A percentile compares a stretch with the other conserved stretches of the same genome.
These are phyloP conservation scores for Ictalurus punctatus DNA, from an alignment of 2,113 vertebrate species.

Conservation along the genomic window DNA sequence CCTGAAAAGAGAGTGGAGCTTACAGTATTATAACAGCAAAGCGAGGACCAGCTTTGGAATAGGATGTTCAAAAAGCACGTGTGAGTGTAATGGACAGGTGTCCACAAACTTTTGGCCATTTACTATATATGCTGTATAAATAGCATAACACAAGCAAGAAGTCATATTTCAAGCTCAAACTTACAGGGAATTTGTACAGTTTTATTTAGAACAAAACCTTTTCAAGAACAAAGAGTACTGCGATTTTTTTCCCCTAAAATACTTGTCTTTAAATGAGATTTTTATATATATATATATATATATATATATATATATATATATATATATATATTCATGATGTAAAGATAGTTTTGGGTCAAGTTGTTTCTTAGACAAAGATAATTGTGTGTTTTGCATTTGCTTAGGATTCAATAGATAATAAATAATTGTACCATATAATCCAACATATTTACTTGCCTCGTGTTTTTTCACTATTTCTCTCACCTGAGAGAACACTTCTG, in stretches of 20 bases:
- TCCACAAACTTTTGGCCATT: neutral
- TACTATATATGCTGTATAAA: neutral
- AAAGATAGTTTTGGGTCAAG: too few relatives aligned
- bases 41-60: neutral
- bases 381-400: too few relatives aligned
- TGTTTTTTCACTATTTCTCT: too few relatives aligned
- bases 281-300: too few relatives aligned
- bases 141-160: neutral
- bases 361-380: too few relatives aligned
- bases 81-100: neutral
- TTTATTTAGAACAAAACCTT: neutral
- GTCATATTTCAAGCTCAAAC: neutral
- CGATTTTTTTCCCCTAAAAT: neutral
- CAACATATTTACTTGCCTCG: too few relatives aligned
- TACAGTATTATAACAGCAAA: neutral
- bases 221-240: neutral
- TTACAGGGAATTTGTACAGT: neutral
- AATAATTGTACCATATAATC: too few relatives aligned
- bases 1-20: neutral
- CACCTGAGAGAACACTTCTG: too few relatives aligned
- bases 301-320: too few relatives aligned
- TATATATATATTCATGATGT: too few relatives aligned
- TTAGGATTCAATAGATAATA: too few relatives aligned
- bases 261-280: conserved; percentile 44
- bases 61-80: neutral